Conservation (phyloP, 2,888 invertebrate genomes). For the Eustalomyia histrio region DNA sequence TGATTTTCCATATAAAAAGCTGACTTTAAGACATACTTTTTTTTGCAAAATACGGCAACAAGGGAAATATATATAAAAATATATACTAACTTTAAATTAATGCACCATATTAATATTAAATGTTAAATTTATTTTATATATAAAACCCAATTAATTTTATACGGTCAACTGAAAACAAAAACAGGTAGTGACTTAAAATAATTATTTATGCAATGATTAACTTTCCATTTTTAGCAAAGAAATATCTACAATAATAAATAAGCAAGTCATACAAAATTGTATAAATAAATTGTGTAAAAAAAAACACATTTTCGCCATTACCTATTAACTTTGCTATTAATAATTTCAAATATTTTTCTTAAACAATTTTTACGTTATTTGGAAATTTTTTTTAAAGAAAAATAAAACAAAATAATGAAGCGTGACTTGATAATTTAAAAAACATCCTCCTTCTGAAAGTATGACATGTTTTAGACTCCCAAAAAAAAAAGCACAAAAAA, state of each 20-base stretch:
- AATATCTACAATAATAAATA: neutral
- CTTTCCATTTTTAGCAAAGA: neutral
- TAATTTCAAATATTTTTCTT: neutral
- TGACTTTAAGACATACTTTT: neutral
- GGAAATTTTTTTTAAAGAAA: neutral
- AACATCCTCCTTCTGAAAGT: neutral
- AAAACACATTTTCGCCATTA: neutral
- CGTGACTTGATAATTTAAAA: constrained; percentile 1
- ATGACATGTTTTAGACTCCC: neutral
- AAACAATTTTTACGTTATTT: neutral
- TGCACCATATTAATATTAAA: neutral
- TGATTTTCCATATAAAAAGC: neutral
- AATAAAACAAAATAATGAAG: neutral
- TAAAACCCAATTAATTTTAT: neutral
- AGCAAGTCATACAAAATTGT: neutral
- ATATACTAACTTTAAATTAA: neutral
- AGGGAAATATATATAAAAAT: neutral
- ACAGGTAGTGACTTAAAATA: neutral
- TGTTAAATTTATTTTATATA: neutral
- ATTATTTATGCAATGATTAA: neutral
- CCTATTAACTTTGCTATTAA: neutral
- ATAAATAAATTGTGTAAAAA: neutral
- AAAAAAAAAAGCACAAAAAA: neutral
- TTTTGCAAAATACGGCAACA: neutral
- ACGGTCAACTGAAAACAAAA: neutral